Percentiles rank a stretch among this genome's conserved stretches.
These are phyloP conservation scores for Rhegmatorhina hoffmannsi DNA, from an alignment of 2,113 vertebrate genomes.

Conservation along the genomic window DNA sequence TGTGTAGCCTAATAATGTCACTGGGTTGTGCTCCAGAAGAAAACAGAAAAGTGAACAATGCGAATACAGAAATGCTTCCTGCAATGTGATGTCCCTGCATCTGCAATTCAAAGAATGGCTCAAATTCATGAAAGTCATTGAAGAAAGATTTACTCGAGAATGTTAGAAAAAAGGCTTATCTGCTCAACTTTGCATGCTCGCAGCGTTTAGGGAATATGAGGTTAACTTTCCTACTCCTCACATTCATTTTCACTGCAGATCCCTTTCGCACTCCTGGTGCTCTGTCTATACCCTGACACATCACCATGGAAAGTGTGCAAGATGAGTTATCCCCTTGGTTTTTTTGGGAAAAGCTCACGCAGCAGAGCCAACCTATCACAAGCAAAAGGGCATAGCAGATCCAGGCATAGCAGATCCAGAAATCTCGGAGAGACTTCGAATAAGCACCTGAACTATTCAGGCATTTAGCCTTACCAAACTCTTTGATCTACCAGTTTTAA, in stretches of 20 bases:
- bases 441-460: neutral
- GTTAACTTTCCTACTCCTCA: neutral
- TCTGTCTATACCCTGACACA: neutral
- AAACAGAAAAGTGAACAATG: constrained; percentile 37
- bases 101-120: constrained; percentile 41
- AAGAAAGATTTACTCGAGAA: neutral
- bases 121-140: neutral
- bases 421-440: neutral
- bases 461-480: neutral
- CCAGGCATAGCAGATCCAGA: neutral
- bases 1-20: constrained; percentile 62
- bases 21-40: neutral
- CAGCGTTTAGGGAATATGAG: neutral
- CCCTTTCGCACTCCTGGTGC: neutral
- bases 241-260: neutral
- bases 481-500: neutral
- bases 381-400: neutral
- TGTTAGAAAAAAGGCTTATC: neutral
- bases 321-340: neutral
- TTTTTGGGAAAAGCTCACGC: neutral
- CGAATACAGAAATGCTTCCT: neutral
- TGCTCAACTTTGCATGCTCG: neutral
- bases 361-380: neutral
- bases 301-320: neutral
- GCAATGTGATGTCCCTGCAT: neutral